Evolutionary conservation across 2,888 invertebrate species (phyloP), one percentile per base, ranked within the genome.

Genomic region (Drosophila pegasa): DNA sequence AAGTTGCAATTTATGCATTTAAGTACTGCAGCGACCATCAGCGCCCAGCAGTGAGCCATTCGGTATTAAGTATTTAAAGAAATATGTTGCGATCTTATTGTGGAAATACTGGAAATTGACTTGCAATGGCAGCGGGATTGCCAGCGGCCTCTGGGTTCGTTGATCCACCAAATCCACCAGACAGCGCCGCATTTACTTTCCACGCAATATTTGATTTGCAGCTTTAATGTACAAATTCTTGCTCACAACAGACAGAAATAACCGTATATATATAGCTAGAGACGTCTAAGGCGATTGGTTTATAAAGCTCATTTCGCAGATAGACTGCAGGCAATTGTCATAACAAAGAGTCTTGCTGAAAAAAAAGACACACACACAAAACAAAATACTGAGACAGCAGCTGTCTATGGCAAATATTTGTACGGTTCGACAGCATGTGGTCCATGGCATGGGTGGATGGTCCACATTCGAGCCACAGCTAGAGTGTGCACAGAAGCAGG

Each of bases 1-100:
- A 87, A 76, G 80, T 84, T 82, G 75, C 77, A 77, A 82, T 89
- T 87, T 86, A 89, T 77, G 78, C 72, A 75, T 66, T 75, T 83
- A 62, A 68, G 66, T 78, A 59, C 66, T 48, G 58, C 77, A 41
- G 59, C 50, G 25, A 48, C 57, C 69, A 63, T 45, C 27, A 16
- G 16, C 54, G 43, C 57, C 66, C 81, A 84, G 78, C 71, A 45
- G 70, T 70, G 62, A 63, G 61, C 80, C 52, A 47, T 62, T 58
- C 16, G 16, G 56, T 1, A 18, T 50, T 33, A 35, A 33, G 40
- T 18, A 50, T 37, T 55, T 27, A 7, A 18, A 22, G 7, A 14
- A 22, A 12, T 31, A 5, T 31, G 14, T 20, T 5, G 31, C 31
- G 31, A 31, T 48, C 14, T 31, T 29, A 8, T 48, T 31, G 18